Evolutionary conservation across 2,113 vertebrate species (phyloP).

Genomic region (Hiodon tergisus): DNA sequence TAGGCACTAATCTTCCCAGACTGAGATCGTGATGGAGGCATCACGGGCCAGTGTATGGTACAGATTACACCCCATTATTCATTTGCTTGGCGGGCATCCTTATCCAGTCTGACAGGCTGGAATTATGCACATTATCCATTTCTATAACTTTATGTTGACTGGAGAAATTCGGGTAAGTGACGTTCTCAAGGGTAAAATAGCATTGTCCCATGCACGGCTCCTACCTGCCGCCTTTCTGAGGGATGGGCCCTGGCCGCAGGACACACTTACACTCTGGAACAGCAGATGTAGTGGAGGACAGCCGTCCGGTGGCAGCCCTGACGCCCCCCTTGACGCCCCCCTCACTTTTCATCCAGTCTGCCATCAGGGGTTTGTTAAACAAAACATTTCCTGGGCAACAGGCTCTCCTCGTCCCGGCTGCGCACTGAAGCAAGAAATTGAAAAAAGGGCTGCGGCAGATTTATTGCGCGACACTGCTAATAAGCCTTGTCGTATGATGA

Average conservation of each 20-base stretch:
- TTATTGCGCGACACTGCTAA: slow-evolving; percentile 35
- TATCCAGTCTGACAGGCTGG: neutral
- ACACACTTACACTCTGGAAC: no score
- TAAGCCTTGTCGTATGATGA: slow-evolving; percentile 36
- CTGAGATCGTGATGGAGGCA: slow-evolving; percentile 13
- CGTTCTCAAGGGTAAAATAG: slow-evolving; percentile 9
- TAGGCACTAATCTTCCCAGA: slow-evolving; percentile 12
- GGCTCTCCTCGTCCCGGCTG: slow-evolving; percentile 19
- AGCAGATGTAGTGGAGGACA: no score
- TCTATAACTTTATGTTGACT: neutral
- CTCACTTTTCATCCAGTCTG: neutral
- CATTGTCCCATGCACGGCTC: neutral
- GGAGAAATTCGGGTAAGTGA: neutral
- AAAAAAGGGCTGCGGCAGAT: slow-evolving; percentile 30
- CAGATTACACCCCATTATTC: slow-evolving; percentile 14
- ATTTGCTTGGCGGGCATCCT: neutral
- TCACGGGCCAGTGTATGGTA: slow-evolving; percentile 8
- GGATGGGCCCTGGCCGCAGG: no score
- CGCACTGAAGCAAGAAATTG: slow-evolving; percentile 48
- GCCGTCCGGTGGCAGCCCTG: no score
- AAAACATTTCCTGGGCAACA: slow-evolving; percentile 23
- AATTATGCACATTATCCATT: neutral
- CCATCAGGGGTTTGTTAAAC: slow-evolving; percentile 13
- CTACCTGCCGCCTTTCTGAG: neutral
- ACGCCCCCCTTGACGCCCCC: neutral